A percentile compares a stretch with the other conserved stretches of the same genome.
Evolutionary conservation across 2,888 invertebrate species (phyloP).

Genomic region (Macaria liturata): DNA sequence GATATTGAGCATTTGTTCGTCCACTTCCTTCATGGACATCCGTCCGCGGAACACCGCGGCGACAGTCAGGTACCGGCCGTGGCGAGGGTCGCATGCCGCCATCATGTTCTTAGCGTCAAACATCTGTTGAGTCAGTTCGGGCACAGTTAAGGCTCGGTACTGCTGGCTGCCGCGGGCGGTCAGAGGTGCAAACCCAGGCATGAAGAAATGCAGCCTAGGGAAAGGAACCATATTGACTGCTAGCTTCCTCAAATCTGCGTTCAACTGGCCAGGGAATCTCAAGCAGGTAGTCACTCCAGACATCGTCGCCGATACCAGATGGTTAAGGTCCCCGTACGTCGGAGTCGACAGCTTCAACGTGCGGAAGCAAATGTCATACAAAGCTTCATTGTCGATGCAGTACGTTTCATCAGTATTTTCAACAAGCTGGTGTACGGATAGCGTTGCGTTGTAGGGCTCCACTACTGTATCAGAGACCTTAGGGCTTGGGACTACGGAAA

Average conservation of each 20-base stretch:
- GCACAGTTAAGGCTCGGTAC: constrained; percentile 93
- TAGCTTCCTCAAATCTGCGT: constrained; percentile 88
- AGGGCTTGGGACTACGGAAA: constrained; percentile 88
- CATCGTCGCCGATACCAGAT: constrained; percentile 70
- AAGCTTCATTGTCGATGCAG: constrained; percentile 90
- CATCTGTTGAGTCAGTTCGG: constrained; percentile 94
- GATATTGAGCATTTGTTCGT: constrained; percentile 90
- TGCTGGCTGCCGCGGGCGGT: constrained; percentile 93
- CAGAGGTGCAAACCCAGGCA: constrained; percentile 85
- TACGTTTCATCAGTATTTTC: constrained; percentile 87
- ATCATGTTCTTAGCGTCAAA: constrained; percentile 98
- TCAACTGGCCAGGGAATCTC: constrained; percentile 70
- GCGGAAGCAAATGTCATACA: constrained; percentile 91
- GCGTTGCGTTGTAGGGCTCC: constrained; percentile 87
- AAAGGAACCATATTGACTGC: constrained; percentile 86
- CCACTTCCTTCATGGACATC: constrained; percentile 97
- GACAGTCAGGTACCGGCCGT: constrained; percentile 94
- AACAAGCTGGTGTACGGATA: constrained; percentile 86
- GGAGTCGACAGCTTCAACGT: constrained; percentile 89
- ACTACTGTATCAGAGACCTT: constrained; percentile 89
- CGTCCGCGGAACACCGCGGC: constrained; percentile 94
- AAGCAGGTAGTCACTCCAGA: constrained; percentile 74
- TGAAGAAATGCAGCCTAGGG: constrained; percentile 85
- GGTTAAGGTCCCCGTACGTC: constrained; percentile 90
- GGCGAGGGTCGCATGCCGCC: constrained; percentile 96